These are phyloP conservation scores for Torymus texanus DNA, from an alignment of 2,888 invertebrate genomes.

Conservation along the genomic window DNA sequence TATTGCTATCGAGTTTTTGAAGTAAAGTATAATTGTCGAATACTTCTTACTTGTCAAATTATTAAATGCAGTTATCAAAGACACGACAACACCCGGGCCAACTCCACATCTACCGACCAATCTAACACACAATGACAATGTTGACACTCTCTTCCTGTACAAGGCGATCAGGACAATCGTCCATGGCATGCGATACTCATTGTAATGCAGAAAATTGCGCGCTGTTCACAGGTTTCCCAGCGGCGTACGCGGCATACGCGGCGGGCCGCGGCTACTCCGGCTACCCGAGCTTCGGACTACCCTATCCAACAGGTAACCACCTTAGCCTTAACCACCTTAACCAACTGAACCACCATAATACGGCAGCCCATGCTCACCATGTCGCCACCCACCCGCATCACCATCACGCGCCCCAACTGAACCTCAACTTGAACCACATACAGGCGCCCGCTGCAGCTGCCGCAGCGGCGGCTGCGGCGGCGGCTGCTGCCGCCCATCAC, in stretches of 20 bases:
- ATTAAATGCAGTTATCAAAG: too few relatives aligned
- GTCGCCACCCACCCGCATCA: conserved; percentile 62
- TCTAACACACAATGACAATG: too few relatives aligned
- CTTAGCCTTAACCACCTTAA: conserved; percentile 87
- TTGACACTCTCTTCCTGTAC: not conserved
- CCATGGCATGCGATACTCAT: conserved; percentile 40
- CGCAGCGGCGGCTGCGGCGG: conserved; percentile 28
- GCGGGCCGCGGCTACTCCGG: conserved; percentile 97
- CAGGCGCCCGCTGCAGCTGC: conserved; percentile 74
- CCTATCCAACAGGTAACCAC: conserved; percentile 97
- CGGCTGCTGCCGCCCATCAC: conserved; percentile 57
- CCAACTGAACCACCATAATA: conserved; percentile 78
- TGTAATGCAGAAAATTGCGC: conserved; percentile 53
- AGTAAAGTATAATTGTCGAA: too few relatives aligned
- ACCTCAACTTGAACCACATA: conserved; percentile 76
- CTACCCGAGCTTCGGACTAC: conserved; percentile 98
- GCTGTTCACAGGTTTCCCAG: conserved; percentile 89
- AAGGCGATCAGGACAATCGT: conserved; percentile 8
- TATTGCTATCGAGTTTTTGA: too few relatives aligned
- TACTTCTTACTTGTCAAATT: too few relatives aligned
- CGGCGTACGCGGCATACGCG: conserved; percentile 97
- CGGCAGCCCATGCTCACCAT: conserved; percentile 48
- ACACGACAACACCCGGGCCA: too few relatives aligned
- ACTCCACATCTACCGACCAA: too few relatives aligned
- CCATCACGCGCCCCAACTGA: conserved; percentile 74